Evolutionary conservation across 2,888 invertebrate genomes (phyloP).

Genomic region (Drosophila longiperda): DNA sequence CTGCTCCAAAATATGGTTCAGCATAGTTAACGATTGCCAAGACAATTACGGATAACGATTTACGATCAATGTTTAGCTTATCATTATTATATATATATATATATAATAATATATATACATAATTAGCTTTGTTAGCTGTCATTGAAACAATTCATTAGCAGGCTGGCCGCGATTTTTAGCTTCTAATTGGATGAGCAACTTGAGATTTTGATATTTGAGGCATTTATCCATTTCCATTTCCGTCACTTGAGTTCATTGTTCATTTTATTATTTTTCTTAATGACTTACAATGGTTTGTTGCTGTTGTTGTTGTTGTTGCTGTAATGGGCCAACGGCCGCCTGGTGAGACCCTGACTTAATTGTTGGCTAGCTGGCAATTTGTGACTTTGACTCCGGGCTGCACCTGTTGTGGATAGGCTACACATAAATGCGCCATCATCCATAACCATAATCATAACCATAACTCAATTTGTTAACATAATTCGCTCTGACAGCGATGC

Average conservation of each 20-base stretch:
- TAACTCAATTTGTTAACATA: slow-evolving; percentile 69
- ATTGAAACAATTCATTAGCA: slow-evolving; percentile 70
- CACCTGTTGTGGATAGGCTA: slow-evolving; percentile 48
- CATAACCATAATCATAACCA: slow-evolving; percentile 54
- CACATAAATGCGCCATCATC: slow-evolving; percentile 50
- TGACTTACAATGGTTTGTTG: slow-evolving; percentile 59
- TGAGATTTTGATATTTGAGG: slow-evolving; percentile 14
- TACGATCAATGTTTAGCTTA: slow-evolving; percentile 26
- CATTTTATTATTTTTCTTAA: slow-evolving; percentile 44
- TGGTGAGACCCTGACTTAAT: slow-evolving; percentile 52
- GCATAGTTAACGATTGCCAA: slow-evolving; percentile 4
- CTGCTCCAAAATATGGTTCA: not conserved
- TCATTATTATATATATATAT: slow-evolving; percentile 36
- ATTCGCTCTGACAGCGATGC: slow-evolving; percentile 61
- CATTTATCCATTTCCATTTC: slow-evolving; percentile 32
- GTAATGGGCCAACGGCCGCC: slow-evolving; percentile 31
- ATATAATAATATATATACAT: slow-evolving; percentile 11
- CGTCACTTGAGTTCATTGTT: slow-evolving; percentile 37
- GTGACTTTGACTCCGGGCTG: slow-evolving; percentile 31
- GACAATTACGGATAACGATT: slow-evolving; percentile 5
- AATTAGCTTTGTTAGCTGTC: slow-evolving; percentile 48
- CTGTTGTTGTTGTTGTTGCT: slow-evolving; percentile 7
- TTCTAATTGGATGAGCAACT: slow-evolving; percentile 50
- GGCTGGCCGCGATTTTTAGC: slow-evolving; percentile 39
- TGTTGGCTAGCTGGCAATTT: slow-evolving; percentile 33